These are phyloP conservation scores for Pangasius larnaudii DNA, from an alignment of 2,797 vertebrate genomes.

Conservation along the genomic window DNA sequence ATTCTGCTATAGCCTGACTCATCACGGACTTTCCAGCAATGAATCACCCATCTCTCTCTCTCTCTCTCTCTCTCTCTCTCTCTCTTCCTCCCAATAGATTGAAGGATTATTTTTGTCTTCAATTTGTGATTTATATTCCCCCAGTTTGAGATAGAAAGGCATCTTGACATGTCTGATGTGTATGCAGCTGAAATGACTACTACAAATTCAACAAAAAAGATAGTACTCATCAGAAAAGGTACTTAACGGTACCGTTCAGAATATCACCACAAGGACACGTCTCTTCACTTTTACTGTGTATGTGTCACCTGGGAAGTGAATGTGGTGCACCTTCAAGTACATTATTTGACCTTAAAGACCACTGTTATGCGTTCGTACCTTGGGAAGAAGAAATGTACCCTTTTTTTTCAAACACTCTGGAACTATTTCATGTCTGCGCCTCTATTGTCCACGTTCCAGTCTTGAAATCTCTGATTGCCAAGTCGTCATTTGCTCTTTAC, in stretches of 20 bases:
- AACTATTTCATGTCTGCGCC: background rate
- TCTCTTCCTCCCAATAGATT: constrained; percentile 6
- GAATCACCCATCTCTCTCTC: constrained; percentile 38
- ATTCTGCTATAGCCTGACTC: constrained; percentile 45
- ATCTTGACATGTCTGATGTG: background rate
- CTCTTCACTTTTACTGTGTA: background rate
- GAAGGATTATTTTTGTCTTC: constrained; percentile 10
- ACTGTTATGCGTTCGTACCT: background rate
- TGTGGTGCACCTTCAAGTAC: background rate
- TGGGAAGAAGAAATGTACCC: background rate
- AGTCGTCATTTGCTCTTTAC: background rate
- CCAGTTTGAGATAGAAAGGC: background rate
- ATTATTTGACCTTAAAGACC: background rate
- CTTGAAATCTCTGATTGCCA: background rate
- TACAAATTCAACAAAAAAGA: background rate
- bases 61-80: constrained; percentile 1
- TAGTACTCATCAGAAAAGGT: background rate
- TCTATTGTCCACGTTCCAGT: background rate
- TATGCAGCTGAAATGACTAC: background rate
- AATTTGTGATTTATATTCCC: constrained; percentile 17
- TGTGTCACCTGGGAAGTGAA: background rate
- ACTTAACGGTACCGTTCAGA: background rate
- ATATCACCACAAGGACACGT: background rate
- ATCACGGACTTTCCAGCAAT: constrained; percentile 41
- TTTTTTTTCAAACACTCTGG: background rate